These are phyloP conservation scores for Nasonia giraulti DNA, from an alignment of 1,140 invertebrate genomes.

Conservation along the genomic window DNA sequence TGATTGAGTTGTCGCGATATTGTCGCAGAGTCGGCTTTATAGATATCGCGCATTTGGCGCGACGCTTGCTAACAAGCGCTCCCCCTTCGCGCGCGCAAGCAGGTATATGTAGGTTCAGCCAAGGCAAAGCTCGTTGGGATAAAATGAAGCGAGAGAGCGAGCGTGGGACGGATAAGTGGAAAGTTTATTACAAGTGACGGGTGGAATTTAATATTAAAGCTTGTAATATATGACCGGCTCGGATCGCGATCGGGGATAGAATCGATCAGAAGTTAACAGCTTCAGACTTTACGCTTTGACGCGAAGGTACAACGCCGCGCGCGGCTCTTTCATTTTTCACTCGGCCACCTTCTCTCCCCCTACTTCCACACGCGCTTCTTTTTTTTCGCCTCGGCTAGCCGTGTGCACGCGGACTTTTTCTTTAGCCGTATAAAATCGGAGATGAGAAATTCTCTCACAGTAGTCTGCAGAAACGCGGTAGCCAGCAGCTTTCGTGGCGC, in stretches of 20 bases:
- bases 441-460: too few relatives aligned
- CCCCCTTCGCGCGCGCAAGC: neutral
- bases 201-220: slow-evolving; percentile 66
- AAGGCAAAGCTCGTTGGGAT: slow-evolving; percentile 19
- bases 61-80: slow-evolving; percentile 27
- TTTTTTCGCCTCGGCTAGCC: neutral
- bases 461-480: neutral
- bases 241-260: slow-evolving; percentile 49
- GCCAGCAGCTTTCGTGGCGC: neutral
- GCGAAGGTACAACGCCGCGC: slow-evolving; percentile 55
- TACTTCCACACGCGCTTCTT: neutral
- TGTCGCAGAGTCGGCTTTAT: neutral
- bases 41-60: neutral
- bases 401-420: neutral
- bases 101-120: neutral
- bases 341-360: slow-evolving; percentile 41
- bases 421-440: too few relatives aligned
- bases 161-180: slow-evolving; percentile 54
- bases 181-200: slow-evolving; percentile 62
- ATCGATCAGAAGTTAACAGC: slow-evolving; percentile 70
- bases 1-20: neutral
- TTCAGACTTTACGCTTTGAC: slow-evolving; percentile 67
- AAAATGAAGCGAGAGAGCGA: slow-evolving; percentile 38
- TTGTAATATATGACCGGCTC: slow-evolving; percentile 63
- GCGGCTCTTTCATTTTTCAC: slow-evolving; percentile 47